These are phyloP conservation scores for Odontomachus brunneus DNA, from an alignment of 1,140 invertebrate genomes.

Conservation along the genomic window DNA sequence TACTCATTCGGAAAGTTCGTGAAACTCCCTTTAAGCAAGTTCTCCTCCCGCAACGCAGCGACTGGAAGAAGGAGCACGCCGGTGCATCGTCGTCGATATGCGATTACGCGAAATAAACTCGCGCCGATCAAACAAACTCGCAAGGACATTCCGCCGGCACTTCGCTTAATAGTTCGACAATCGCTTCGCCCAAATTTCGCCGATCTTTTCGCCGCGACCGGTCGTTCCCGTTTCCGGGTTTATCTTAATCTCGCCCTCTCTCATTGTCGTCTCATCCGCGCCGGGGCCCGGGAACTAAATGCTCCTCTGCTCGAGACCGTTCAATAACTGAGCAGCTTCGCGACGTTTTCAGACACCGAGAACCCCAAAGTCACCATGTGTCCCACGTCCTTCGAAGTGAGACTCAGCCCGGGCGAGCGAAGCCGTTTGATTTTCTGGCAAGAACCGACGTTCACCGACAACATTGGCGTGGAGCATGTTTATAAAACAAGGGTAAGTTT, in stretches of 20 bases:
- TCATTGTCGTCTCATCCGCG: no score
- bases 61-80: neutral
- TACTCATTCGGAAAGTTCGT: slow-evolving; percentile 73
- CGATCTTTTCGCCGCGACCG: neutral
- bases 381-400: slow-evolving; percentile 88
- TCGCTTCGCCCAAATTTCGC: neutral
- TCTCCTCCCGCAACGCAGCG: slow-evolving; percentile 49
- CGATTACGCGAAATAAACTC: slow-evolving; percentile 73
- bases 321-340: slow-evolving; percentile 3
- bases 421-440: slow-evolving; percentile 88
- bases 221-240: neutral
- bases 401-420: slow-evolving; percentile 85
- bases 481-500: slow-evolving; percentile 89
- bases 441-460: slow-evolving; percentile 89
- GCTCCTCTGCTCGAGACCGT: no score
- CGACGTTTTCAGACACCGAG: slow-evolving; percentile 85
- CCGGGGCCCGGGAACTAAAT: neutral
- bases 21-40: slow-evolving; percentile 71
- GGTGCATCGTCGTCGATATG: slow-evolving; percentile 68
- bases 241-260: neutral
- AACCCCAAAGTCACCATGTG: slow-evolving; percentile 87
- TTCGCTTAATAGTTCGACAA: slow-evolving; percentile 34
- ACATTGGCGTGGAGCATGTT: slow-evolving; percentile 86
- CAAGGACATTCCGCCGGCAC: neutral
- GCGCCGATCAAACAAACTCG: slow-evolving; percentile 36